phyloP scores from a whole-genome alignment of 2,888 invertebrate species.

The Imbricaverruca yamaguchii region DNA sequence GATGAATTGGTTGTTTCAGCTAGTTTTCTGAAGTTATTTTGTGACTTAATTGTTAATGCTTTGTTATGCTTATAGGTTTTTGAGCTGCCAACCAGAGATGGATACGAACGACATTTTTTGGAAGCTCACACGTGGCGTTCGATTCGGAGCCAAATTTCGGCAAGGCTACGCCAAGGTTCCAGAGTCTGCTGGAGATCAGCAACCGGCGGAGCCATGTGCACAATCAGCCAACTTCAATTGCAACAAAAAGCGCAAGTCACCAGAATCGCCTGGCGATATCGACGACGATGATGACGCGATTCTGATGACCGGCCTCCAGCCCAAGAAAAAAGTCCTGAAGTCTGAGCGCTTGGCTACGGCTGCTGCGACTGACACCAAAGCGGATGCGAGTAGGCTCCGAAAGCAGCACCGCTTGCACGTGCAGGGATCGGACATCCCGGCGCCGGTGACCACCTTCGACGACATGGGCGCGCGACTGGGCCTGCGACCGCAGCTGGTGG shows the following conservation, averaged over 20 bases:
- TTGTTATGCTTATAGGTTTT: too few species aligned
- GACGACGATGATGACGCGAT: background rate
- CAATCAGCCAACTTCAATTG: background rate
- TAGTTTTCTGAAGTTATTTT: background rate
- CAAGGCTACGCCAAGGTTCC: background rate
- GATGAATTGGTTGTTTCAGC: too few species aligned
- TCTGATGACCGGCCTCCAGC: background rate
- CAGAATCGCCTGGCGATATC: background rate
- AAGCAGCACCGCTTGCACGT: slow-evolving; percentile 69
- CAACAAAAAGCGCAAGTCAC: background rate
- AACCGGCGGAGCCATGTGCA: background rate
- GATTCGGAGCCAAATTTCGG: slow-evolving; percentile 24
- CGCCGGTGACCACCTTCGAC: slow-evolving; percentile 62
- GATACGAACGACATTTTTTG: slow-evolving; percentile 27
- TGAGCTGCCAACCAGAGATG: background rate
- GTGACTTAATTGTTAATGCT: background rate
- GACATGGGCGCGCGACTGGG: slow-evolving; percentile 53
- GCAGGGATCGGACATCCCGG: slow-evolving; percentile 68
- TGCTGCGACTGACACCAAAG: background rate
- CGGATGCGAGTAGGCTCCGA: slow-evolving; percentile 53
- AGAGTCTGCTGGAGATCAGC: background rate
- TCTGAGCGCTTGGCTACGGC: too few species aligned
- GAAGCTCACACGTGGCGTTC: slow-evolving; percentile 29
- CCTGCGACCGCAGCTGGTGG: slow-evolving; percentile 53
- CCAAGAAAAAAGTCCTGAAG: background rate